A percentile compares a stretch with the other conserved stretches of the same genome.
Conservation (phyloP, 2,888 invertebrate genomes). For the Palloptera scutellata region DNA sequence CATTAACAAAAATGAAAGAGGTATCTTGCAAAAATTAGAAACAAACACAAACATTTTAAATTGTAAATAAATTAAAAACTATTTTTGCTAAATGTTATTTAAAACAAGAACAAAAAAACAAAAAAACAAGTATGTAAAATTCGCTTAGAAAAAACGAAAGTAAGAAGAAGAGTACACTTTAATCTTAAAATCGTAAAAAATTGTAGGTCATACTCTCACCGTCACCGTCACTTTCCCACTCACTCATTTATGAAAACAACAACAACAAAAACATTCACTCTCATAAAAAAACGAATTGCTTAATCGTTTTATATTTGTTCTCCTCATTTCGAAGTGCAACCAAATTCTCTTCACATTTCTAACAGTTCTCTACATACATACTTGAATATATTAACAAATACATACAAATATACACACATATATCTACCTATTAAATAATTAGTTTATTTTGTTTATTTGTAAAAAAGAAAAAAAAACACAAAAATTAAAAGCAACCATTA, state of each 20-base stretch:
- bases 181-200: no score
- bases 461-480: slow-evolving; percentile 1
- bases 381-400: neutral
- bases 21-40: no score
- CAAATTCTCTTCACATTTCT: neutral
- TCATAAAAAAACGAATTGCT: neutral
- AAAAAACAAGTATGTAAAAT: slow-evolving; percentile 16
- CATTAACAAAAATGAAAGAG: slow-evolving; percentile 14
- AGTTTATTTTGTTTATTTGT: neutral
- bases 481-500: neutral
- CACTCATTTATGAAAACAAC: neutral
- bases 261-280: neutral
- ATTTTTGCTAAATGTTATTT: slow-evolving; percentile 58
- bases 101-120: slow-evolving; percentile 49
- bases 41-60: slow-evolving; percentile 38
- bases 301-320: neutral
- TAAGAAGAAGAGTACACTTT: no score
- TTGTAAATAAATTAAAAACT: slow-evolving; percentile 42
- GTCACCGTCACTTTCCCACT: neutral
- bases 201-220: neutral
- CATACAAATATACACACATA: neutral
- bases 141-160: no score
- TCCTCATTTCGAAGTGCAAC: neutral
- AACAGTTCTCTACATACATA: neutral
- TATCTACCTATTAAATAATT: neutral